phyloP scores from a whole-genome alignment of 2,888 invertebrate genomes.

The Emmelina monodactyla region DNA sequence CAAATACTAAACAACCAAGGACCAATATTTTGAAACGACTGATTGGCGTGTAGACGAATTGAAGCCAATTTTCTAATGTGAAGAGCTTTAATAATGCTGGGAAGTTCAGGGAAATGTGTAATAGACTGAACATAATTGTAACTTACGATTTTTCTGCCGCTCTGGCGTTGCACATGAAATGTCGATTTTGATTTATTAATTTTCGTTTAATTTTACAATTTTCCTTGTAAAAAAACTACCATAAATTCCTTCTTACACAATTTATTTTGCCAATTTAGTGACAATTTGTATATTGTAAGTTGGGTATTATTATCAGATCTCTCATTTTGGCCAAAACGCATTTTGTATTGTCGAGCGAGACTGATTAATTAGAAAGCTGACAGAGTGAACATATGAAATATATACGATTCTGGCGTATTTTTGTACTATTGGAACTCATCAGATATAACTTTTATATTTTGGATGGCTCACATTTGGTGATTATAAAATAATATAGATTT shows the following conservation, averaged over 20 bases:
- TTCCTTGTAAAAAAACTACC: no score
- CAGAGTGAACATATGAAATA: slow-evolving; percentile 43
- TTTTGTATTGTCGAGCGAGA: slow-evolving; percentile 61
- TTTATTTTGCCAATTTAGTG: no score
- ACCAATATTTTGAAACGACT: slow-evolving; percentile 42
- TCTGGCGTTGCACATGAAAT: no score
- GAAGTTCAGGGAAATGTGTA: slow-evolving; percentile 42
- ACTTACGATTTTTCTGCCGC: no score
- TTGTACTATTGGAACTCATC: slow-evolving; percentile 45
- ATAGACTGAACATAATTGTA: slow-evolving; percentile 60
- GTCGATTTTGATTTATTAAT: no score
- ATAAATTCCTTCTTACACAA: no score
- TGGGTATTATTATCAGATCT: slow-evolving; percentile 27
- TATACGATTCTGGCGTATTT: slow-evolving; percentile 25
- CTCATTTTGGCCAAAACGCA: slow-evolving; percentile 62
- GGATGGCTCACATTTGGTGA: slow-evolving; percentile 56
- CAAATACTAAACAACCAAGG: no score
- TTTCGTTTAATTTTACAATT: no score
- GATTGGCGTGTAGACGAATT: slow-evolving; percentile 27
- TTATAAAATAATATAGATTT: neutral
- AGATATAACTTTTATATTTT: slow-evolving; percentile 53
- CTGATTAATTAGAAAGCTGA: slow-evolving; percentile 60
- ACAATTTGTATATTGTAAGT: neutral
- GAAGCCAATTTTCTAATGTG: slow-evolving; percentile 40
- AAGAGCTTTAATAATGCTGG: slow-evolving; percentile 50